Percentiles rank a stretch among this genome's conserved stretches.
Conservation (phyloP, 2,888 invertebrate genomes). For the Melanchra persicariae region DNA sequence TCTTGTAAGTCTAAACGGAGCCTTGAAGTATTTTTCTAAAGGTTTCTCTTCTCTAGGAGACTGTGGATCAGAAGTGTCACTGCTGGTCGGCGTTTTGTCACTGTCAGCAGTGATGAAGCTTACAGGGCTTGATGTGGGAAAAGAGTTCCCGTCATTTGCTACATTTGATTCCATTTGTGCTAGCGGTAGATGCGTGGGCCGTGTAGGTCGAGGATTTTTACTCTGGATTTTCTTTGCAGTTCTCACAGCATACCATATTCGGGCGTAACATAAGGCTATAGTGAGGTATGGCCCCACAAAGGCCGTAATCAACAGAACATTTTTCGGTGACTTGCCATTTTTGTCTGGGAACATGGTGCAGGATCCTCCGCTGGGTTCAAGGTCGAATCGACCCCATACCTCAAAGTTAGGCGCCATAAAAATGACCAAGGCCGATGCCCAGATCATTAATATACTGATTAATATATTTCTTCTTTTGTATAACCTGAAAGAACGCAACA, state of each 20-base stretch:
- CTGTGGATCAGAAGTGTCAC: constrained; percentile 15
- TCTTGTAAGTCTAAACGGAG: constrained; percentile 77
- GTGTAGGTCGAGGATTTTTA: constrained; percentile 82
- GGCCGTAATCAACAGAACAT: constrained; percentile 94
- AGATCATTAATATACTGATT: constrained; percentile 93
- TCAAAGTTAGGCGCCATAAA: constrained; percentile 93
- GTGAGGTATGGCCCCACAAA: constrained; percentile 95
- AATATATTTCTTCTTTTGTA: constrained; percentile 92
- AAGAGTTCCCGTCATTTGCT: constrained; percentile 13
- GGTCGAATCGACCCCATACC: constrained; percentile 94
- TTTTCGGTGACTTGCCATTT: constrained; percentile 90
- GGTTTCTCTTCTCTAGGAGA: constrained; percentile 40
- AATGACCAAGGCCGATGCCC: constrained; percentile 93
- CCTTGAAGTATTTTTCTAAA: constrained; percentile 73
- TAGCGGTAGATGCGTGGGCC: constrained; percentile 61
- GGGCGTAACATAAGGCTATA: constrained; percentile 95
- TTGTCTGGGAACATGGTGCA: constrained; percentile 94
- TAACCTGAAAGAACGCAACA: constrained; percentile 87
- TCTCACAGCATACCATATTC: constrained; percentile 95
- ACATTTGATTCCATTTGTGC: constrained; percentile 26
- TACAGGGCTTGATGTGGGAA: background rate
- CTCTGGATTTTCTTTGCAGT: constrained; percentile 89
- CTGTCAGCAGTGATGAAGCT: constrained; percentile 26
- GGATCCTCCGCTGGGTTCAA: constrained; percentile 93
- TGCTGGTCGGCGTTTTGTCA: constrained; percentile 2